Base-by-base conservation (phyloP, 2,888 invertebrate species). In the Harpagoxenus sublaevis region DNA sequence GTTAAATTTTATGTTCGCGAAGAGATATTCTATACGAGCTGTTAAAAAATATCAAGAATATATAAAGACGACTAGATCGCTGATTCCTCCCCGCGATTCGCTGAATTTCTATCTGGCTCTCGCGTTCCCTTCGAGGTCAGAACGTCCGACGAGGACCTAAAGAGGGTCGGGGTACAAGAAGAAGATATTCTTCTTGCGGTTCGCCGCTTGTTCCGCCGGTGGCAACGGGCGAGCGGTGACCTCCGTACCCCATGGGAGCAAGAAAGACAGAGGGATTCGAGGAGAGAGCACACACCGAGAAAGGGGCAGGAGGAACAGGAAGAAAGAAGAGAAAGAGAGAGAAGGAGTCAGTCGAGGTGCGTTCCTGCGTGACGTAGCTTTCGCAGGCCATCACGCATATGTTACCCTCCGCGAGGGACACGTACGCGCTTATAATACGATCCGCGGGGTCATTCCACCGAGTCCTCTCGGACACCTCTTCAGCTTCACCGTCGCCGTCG, bases 321-420 rank as follows among this genome's bases (percentile, higher is more conserved):
- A 83, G 63, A 42, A 74, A 73, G 55, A 86, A 84, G 84, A 86
- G 85, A 78, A 63, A 84, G 68, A 57, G 63, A 63, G 57, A 55
- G 55, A 23, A 82, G 65, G 83, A 71, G 87, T 39, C 45, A 35
- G 71, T 75, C 60, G 73, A 88, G 86, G 84, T 91, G 93, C 92
- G 92, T 93, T 91, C 87, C 91, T 92, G 91, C 93, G 92, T 93
- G 94, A 94, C 94, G 93, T 92, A 92, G 92, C 94, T 94, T 91
- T 93, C 91, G 92, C 89, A 92, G 89, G 89, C 92, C 93, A 92
- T 94, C 94, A 93, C 91, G 93, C 94, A 94, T 92, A 94, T 94
- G 94, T 93, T 92, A 89, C 91, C 89, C 87, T 85, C 88, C 84
- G 86, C 85, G 82, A 86, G 86, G 88, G 83, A 89, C 85, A 86